phyloP scores from a whole-genome alignment of 2,113 vertebrate species.

The Tautogolabrus adspersus region DNA sequence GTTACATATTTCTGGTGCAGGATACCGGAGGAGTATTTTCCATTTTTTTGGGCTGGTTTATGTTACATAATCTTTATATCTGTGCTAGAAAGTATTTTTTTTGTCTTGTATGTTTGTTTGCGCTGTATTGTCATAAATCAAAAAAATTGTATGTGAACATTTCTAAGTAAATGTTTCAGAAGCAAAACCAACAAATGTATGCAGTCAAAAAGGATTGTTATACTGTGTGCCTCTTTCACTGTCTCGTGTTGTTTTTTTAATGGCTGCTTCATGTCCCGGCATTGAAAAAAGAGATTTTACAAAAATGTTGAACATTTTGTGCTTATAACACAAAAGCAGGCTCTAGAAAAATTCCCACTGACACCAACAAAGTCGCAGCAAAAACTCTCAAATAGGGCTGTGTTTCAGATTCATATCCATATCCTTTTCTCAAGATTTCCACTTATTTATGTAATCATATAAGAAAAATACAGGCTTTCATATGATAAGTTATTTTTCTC shows the following conservation, averaged over 20 bases:
- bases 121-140: constrained; percentile 15
- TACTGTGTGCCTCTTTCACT: background rate
- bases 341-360: background rate
- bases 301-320: constrained; percentile 9
- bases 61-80: constrained; percentile 47
- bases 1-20: constrained; percentile 75
- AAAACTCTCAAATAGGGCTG: no score
- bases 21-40: constrained; percentile 72
- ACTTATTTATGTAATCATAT: no score
- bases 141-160: constrained; percentile 13
- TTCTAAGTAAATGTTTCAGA: constrained; percentile 17
- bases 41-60: constrained; percentile 56
- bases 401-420: background rate
- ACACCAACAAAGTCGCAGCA: background rate
- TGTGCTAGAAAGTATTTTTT: constrained; percentile 5
- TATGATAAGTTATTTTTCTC: no score
- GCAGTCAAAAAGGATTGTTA: background rate
- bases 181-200: constrained; percentile 1
- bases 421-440: background rate
- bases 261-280: background rate
- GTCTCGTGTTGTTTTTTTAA: background rate
- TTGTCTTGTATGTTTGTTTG: background rate
- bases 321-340: background rate
- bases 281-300: constrained; percentile 4
- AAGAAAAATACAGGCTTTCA: no score